Evolutionary conservation across 2,797 vertebrate genomes (phyloP).

Genomic region (Tapirus indicus): DNA sequence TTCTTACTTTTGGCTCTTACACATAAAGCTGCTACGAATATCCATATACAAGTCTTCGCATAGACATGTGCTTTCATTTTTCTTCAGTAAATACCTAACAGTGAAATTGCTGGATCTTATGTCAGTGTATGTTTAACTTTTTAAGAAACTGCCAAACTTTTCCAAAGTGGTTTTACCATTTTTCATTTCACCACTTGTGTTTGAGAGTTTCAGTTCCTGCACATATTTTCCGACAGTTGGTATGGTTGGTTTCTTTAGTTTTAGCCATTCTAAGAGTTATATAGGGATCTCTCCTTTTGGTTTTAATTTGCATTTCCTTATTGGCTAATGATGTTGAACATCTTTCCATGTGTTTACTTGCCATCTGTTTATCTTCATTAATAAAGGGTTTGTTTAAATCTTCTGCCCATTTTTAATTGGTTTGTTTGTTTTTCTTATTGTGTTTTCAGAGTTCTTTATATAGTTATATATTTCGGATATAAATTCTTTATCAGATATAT

Average conservation of each 20-base stretch:
- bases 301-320: constrained; percentile 27
- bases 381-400: neutral
- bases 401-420: neutral
- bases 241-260: neutral
- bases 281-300: neutral
- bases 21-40: neutral
- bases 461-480: neutral
- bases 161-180: neutral
- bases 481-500: neutral
- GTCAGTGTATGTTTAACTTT: neutral
- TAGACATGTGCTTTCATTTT: neutral
- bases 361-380: neutral
- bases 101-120: neutral
- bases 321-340: neutral
- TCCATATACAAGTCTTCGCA: neutral
- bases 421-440: neutral
- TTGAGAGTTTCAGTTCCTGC: neutral
- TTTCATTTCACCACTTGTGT: neutral
- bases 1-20: neutral
- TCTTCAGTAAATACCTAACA: neutral
- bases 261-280: neutral
- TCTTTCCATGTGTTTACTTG: neutral
- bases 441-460: neutral
- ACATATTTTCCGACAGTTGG: neutral
- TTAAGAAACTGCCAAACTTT: neutral